phyloP scores from a whole-genome alignment of 2,797 vertebrate species.

The Tapera naevia region DNA sequence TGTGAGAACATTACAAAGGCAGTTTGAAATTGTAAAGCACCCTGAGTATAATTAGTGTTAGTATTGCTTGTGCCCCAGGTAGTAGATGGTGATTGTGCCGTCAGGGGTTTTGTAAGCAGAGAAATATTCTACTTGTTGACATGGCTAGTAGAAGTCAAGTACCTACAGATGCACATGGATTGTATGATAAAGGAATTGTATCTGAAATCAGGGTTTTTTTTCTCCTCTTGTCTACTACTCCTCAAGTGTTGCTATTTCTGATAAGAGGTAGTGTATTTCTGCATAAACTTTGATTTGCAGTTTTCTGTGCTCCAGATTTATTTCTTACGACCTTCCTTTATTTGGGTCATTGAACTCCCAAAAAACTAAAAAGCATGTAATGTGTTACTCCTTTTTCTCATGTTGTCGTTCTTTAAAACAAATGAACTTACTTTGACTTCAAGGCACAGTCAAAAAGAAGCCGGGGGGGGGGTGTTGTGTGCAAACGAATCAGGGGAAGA shows the following conservation, averaged over 20 bases:
- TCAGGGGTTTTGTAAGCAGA: background rate
- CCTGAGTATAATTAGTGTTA: background rate
- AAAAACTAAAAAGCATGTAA: background rate
- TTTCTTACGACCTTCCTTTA: background rate
- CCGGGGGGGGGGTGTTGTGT: background rate
- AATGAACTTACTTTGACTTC: background rate
- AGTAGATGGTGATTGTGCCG: background rate
- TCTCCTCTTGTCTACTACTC: background rate
- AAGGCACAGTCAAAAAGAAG: background rate
- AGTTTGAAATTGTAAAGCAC: background rate
- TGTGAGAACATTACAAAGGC: background rate
- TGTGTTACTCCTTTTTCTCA: background rate
- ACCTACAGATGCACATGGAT: background rate
- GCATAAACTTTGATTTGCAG: background rate
- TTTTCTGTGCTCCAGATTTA: background rate
- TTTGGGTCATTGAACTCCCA: background rate
- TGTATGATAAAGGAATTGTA: background rate
- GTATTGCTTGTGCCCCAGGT: background rate
- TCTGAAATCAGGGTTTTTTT: background rate
- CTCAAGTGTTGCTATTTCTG: background rate
- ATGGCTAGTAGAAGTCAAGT: background rate
- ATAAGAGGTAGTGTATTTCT: background rate
- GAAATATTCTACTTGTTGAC: background rate
- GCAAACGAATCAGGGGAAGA: background rate
- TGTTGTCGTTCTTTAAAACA: background rate